Conservation (phyloP, 2,888 invertebrate genomes). For the Thyatira batis region DNA sequence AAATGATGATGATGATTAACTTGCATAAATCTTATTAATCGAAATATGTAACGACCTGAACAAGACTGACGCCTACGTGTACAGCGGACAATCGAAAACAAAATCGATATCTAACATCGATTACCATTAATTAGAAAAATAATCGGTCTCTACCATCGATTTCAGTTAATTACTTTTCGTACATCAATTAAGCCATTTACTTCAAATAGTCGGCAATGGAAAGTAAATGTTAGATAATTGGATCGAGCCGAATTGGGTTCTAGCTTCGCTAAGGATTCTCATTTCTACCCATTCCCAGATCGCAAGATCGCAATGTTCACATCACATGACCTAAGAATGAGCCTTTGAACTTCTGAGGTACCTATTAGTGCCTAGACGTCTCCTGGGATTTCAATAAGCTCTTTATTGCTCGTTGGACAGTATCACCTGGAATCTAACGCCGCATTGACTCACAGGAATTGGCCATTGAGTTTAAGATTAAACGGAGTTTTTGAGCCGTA, state of each 20-base stretch:
- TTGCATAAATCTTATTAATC: too few species aligned
- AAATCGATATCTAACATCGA: neutral
- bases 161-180: neutral
- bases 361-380: constrained; percentile 22
- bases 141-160: neutral
- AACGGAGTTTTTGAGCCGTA: neutral
- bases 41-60: too few species aligned
- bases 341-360: constrained; percentile 17
- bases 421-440: constrained; percentile 14
- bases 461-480: neutral
- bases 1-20: too few species aligned
- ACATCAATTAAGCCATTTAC: neutral
- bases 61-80: too few species aligned
- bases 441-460: constrained; percentile 10
- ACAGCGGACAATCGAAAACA: neutral
- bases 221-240: neutral
- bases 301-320: constrained; percentile 1
- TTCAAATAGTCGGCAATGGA: neutral
- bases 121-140: neutral
- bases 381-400: constrained; percentile 41
- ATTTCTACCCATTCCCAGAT: constrained; percentile 4
- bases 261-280: constrained; percentile 11
- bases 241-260: neutral
- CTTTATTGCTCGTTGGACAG: constrained; percentile 32
- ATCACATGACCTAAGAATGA: constrained; percentile 13